These are phyloP conservation scores for Aeoliscus strigatus DNA, from an alignment of 2,797 vertebrate genomes.

Conservation along the genomic window DNA sequence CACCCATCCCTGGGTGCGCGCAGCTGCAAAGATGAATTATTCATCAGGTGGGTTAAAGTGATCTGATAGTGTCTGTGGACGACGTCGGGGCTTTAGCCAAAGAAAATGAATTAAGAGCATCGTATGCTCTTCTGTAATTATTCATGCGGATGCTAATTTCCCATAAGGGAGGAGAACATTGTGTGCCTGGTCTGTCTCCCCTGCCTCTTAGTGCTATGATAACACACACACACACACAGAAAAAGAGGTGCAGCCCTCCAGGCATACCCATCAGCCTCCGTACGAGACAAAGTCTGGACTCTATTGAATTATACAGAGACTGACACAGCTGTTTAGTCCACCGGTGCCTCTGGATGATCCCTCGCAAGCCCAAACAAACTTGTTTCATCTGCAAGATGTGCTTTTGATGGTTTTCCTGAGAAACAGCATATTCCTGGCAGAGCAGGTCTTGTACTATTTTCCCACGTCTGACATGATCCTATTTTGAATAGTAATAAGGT, in stretches of 20 bases:
- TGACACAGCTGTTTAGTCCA: slow-evolving; percentile 13
- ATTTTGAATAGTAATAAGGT: slow-evolving; percentile 73
- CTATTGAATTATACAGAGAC: slow-evolving; percentile 25
- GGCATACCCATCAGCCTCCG: slow-evolving; percentile 22
- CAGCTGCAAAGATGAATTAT: slow-evolving; percentile 33
- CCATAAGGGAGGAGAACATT: slow-evolving; percentile 56
- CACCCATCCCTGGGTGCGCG: background rate
- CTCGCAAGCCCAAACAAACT: slow-evolving; percentile 42
- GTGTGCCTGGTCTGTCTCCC: slow-evolving; percentile 36
- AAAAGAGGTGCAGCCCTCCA: slow-evolving; percentile 18
- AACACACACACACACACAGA: slow-evolving; percentile 19
- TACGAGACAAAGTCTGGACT: no score
- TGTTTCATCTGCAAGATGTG: slow-evolving; percentile 30
- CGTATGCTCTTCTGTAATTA: slow-evolving; percentile 61
- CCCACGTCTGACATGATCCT: slow-evolving; percentile 62
- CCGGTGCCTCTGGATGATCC: slow-evolving; percentile 26
- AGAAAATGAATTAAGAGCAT: slow-evolving; percentile 46
- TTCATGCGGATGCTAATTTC: slow-evolving; percentile 58
- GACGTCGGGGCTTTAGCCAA: slow-evolving; percentile 17
- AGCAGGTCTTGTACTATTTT: slow-evolving; percentile 35
- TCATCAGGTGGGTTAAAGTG: slow-evolving; percentile 16
- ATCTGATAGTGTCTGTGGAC: slow-evolving; percentile 31
- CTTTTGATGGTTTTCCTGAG: slow-evolving; percentile 41
- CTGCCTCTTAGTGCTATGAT: slow-evolving; percentile 21
- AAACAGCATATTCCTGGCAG: slow-evolving; percentile 16